Base-by-base conservation (phyloP, 2,113 vertebrate genomes). In the Misgurnus anguillicaudatus region DNA sequence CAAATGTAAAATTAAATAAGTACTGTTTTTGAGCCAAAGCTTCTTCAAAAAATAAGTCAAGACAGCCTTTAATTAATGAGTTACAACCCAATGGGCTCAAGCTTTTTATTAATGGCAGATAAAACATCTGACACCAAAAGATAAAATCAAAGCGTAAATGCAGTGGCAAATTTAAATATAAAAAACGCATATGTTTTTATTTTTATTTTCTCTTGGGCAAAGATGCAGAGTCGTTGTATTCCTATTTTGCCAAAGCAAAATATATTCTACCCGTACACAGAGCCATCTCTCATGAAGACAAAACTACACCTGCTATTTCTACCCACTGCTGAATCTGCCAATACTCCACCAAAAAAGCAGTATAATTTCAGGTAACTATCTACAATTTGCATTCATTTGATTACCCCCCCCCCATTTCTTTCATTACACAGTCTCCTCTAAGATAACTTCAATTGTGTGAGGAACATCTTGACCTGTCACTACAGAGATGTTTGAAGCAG, bases 401-500 rank as follows among this genome's bases (percentile, higher is more conserved):
- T 51, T 51, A 51, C 4, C 10, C 11, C 36, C 3, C 53, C n/a
- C 45, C 24, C 24, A 31, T n/a, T 17, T 11, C 5, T 13, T 2
- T 64, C 64, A 39, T 62, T 79, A 92, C 21, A 92, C 87, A 0
- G 91, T 92, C 82, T 94, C 91, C 81, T 94, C 93, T 51, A 94
- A 89, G 19, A 94, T 92, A 75, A 93, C 92, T 88, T 94, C 93
- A 4, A 94, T 92, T 77, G 92, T 83, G 31, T 94, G 92, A 0
- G 90, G 89, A 0, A 91, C 87, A 36, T 92, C 89, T 76, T 84
- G 75, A 0, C 89, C 85, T 39, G 89, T 89, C 83, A 92, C 84
- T 84, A 92, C 60, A 41, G 77, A 77, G 42, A 79, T 72, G 21
- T 73, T 65, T n/a, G 72, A 48, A 14, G 60, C 87, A 61, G 88